phyloP scores from a whole-genome alignment of 2,113 vertebrate species.

The Odocoileus hemionus region DNA sequence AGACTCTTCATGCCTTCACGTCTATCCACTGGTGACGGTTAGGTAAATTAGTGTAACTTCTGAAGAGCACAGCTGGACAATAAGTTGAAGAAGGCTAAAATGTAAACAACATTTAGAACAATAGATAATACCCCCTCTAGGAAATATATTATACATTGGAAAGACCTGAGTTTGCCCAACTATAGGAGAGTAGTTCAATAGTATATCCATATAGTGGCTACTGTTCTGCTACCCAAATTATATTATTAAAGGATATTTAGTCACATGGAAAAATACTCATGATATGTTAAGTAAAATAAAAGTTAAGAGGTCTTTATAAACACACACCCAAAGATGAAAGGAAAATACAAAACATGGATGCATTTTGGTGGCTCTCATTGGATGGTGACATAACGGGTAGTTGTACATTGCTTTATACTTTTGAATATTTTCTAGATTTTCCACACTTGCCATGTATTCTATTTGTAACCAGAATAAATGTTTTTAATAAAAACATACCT shows the following conservation, averaged over 20 bases:
- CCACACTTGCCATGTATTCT: background rate
- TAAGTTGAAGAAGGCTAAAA: background rate
- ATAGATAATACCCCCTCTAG: background rate
- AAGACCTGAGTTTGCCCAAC: background rate
- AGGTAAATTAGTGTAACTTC: background rate
- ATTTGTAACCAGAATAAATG: background rate
- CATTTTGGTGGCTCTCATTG: background rate
- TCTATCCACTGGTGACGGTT: background rate
- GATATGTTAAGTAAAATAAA: background rate
- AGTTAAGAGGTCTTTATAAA: background rate
- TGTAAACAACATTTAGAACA: background rate
- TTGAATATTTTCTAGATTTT: constrained; percentile 5
- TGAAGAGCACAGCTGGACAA: background rate
- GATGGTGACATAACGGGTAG: background rate
- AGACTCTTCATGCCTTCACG: background rate
- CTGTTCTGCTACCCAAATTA: background rate
- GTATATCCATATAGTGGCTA: background rate
- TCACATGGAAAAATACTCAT: background rate
- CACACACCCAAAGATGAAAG: background rate
- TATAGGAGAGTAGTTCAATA: background rate
- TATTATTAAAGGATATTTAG: background rate
- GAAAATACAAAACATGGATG: background rate
- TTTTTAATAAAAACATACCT: background rate
- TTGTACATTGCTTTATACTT: background rate
- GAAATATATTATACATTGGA: background rate